Percentiles rank a stretch among this genome's conserved stretches.
Evolutionary conservation across 1,140 invertebrate species (phyloP).

Genomic region (Pseudoatta argentina): DNA sequence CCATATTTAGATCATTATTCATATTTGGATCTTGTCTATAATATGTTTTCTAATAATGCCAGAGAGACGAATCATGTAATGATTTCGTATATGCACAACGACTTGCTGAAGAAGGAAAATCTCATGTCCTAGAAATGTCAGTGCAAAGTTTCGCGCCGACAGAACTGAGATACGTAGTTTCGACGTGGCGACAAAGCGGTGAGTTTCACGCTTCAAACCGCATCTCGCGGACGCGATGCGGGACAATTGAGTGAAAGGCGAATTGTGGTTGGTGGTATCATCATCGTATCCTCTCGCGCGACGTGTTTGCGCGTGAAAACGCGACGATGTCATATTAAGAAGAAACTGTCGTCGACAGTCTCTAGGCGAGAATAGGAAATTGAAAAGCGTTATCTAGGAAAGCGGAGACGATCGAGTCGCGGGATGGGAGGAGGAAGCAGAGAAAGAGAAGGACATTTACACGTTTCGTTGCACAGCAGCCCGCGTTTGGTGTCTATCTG

Average conservation of each 20-base stretch:
- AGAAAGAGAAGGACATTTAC: slow-evolving; percentile 35
- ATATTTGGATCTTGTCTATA: no score
- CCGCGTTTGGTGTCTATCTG: neutral
- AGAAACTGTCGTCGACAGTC: slow-evolving; percentile 22
- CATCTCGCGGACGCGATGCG: slow-evolving; percentile 25
- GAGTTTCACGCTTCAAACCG: slow-evolving; percentile 37
- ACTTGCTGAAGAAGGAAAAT: neutral
- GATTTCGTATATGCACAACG: neutral
- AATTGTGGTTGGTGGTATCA: slow-evolving; percentile 59
- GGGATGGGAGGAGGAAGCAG: neutral
- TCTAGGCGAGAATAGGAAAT: slow-evolving; percentile 35
- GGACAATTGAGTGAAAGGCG: slow-evolving; percentile 60
- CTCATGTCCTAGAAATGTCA: neutral
- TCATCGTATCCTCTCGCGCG: slow-evolving; percentile 26
- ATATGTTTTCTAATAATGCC: neutral
- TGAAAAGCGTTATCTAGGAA: slow-evolving; percentile 51
- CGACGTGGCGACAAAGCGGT: slow-evolving; percentile 15
- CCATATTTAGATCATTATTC: no score
- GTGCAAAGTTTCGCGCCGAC: neutral
- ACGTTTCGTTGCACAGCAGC: slow-evolving; percentile 12
- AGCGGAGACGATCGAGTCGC: slow-evolving; percentile 22
- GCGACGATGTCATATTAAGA: slow-evolving; percentile 26
- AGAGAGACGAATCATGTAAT: neutral
- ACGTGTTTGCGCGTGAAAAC: slow-evolving; percentile 16
- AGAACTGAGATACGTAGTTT: neutral